A percentile compares a stretch with the other conserved stretches of the same genome.
phyloP scores from a whole-genome alignment of 2,797 vertebrate genomes.

The Chiroxiphia lanceolata region DNA sequence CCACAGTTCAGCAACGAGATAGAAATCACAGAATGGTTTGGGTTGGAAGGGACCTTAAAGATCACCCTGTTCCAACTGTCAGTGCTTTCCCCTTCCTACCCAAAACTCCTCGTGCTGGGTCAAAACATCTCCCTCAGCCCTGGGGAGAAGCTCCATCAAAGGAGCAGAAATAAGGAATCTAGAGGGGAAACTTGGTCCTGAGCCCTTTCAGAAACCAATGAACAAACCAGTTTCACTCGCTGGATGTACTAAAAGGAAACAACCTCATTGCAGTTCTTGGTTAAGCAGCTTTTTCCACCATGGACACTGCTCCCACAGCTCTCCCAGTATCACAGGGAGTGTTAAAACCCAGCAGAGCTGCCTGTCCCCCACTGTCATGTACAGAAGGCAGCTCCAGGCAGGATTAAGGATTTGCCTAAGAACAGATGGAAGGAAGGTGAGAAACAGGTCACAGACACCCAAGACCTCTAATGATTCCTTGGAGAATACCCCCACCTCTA shows the following conservation, averaged over 20 bases:
- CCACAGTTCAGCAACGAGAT: neutral
- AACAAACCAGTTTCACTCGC: neutral
- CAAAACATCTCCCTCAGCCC: neutral
- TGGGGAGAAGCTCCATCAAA: neutral
- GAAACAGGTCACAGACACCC: neutral
- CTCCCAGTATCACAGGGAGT: neutral
- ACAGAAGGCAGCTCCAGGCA: neutral
- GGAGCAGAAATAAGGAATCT: neutral
- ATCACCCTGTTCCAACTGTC: neutral
- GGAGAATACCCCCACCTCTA: neutral
- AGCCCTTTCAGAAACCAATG: neutral
- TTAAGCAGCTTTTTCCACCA: neutral
- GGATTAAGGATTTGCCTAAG: neutral
- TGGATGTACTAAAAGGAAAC: neutral
- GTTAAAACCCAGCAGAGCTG: neutral
- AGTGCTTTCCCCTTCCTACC: neutral
- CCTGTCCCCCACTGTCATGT: neutral
- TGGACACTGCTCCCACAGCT: rapidly evolving
- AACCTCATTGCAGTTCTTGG: neutral
- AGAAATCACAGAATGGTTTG: too few relatives aligned
- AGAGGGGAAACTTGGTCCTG: neutral
- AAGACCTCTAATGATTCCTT: neutral
- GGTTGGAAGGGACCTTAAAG: neutral
- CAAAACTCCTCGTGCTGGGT: neutral
- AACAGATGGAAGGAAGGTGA: neutral